Evolutionary conservation across 2,888 invertebrate species (phyloP).

Genomic region (Drosophila demipolita): DNA sequence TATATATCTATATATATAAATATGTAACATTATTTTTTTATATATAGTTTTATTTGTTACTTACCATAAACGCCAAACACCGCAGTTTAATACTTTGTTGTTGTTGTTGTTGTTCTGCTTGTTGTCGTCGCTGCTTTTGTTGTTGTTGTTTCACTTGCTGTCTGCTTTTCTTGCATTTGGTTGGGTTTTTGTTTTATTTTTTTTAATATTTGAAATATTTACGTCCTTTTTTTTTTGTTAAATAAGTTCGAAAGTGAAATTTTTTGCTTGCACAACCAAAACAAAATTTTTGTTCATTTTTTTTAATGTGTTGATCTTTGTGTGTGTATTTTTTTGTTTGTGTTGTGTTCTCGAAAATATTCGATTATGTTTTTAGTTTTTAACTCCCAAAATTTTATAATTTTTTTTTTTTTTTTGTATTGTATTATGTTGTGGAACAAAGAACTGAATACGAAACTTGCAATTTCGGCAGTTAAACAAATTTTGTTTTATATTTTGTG

Average conservation of each 20-base stretch:
- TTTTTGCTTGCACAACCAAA: slow-evolving; percentile 52
- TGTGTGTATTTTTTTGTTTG: background rate
- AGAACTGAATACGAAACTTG: slow-evolving; percentile 38
- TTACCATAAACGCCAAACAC: slow-evolving; percentile 79
- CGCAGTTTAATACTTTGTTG: slow-evolving; percentile 74
- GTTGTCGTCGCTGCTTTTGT: slow-evolving; percentile 13
- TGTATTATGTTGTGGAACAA: slow-evolving; percentile 21
- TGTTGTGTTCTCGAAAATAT: slow-evolving; percentile 23
- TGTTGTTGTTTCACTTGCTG: slow-evolving; percentile 24
- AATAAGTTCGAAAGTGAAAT: slow-evolving; percentile 54
- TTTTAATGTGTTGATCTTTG: slow-evolving; percentile 3
- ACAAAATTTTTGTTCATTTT: slow-evolving; percentile 47
- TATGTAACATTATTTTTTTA: background rate
- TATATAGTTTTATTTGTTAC: slow-evolving; percentile 13
- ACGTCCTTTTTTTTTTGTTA: slow-evolving; percentile 21
- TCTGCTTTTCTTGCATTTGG: slow-evolving; percentile 48
- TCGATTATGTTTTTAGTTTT: slow-evolving; percentile 15
- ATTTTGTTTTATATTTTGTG: slow-evolving; percentile 10
- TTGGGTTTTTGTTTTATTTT: slow-evolving; percentile 4
- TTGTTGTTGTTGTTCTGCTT: slow-evolving; percentile 31
- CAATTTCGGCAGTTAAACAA: slow-evolving; percentile 14
- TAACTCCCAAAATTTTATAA: slow-evolving; percentile 7
- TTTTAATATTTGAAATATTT: slow-evolving; percentile 1
- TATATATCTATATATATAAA: background rate
- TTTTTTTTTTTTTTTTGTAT: background rate